Base-by-base conservation (phyloP, 2,113 vertebrate genomes). In the Dicentrarchus labrax region DNA sequence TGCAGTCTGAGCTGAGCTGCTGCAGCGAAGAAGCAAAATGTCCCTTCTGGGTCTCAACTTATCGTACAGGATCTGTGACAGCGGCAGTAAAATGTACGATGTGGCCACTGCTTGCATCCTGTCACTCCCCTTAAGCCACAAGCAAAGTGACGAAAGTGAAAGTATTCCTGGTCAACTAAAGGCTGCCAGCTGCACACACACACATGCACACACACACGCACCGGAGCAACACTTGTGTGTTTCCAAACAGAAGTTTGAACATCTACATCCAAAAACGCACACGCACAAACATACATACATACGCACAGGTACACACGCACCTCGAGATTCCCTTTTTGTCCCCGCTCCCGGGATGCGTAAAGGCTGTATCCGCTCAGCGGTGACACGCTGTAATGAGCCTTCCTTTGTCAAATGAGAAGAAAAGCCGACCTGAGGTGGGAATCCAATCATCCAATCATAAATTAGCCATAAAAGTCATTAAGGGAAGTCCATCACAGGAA, bases 61-160 rank as follows among this genome's bases (percentile, higher is more conserved):
- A 13, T 39, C 53, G 4, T 6, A 8, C 57, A 71, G 15, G 15
- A 59, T 24, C 36, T 12, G 1, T 41, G 41, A 39, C 48, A 67
- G 53, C 51, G 61, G 54, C 56, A 10, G 19, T 5, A 5, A 43
- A 59, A 15, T 22, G 15, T 2, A 4, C 1, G 13, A 43, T 51
- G 19, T 9, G 11, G 30, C 30, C 30, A 48, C 66, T 24, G 57
- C 11, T 24, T 8, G 10, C 4, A 47, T 39, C 2, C 8, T 24
- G 16, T 21, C 24, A 36, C 7, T 19, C 3, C 10, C 1, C 15
- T 9, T 38, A 13, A 17, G 30, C 10, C 51, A 17, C 0, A 69
- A 6, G 2, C 0, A 1, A 51, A 11, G 65, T 75, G 65, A 39
- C 68, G 80, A 89, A 92, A 91, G 82, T 85, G 88, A 92, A 92